These are phyloP conservation scores for Cynopterus brachyotis DNA, from an alignment of 2,113 vertebrate genomes.

Conservation along the genomic window DNA sequence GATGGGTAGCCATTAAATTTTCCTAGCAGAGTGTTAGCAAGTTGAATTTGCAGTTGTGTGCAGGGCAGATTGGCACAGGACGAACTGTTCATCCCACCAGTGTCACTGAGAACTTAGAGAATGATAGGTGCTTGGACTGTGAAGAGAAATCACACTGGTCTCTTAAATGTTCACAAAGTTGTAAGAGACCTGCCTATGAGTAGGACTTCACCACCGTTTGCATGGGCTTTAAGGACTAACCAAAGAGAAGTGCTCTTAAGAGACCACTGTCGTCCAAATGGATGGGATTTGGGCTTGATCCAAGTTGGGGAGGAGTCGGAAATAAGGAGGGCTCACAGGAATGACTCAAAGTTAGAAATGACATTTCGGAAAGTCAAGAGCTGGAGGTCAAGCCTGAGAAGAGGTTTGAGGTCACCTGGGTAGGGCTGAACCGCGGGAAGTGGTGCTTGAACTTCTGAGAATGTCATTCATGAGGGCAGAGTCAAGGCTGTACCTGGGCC, in stretches of 20 bases:
- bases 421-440: not conserved
- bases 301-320: not conserved
- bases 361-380: not conserved
- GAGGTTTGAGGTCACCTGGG: not conserved
- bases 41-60: not conserved
- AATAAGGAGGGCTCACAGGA: not conserved
- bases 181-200: not conserved
- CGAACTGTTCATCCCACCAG: not conserved
- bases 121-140: not conserved
- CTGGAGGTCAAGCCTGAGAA: not conserved
- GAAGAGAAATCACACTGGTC: fast-evolving
- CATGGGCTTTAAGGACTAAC: not conserved
- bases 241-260: not conserved
- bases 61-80: not conserved
- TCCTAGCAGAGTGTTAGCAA: not conserved
- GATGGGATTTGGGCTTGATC: not conserved
- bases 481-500: not conserved
- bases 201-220: not conserved
- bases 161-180: not conserved
- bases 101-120: not conserved
- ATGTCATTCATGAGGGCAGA: not conserved
- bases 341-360: not conserved
- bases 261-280: too few species aligned
- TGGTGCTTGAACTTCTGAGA: not conserved
- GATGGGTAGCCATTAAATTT: not conserved